A percentile compares a stretch with the other conserved stretches of the same genome.
phyloP scores from a whole-genome alignment of 2,113 vertebrate genomes.

The Lethenteron camtschaticum region DNA sequence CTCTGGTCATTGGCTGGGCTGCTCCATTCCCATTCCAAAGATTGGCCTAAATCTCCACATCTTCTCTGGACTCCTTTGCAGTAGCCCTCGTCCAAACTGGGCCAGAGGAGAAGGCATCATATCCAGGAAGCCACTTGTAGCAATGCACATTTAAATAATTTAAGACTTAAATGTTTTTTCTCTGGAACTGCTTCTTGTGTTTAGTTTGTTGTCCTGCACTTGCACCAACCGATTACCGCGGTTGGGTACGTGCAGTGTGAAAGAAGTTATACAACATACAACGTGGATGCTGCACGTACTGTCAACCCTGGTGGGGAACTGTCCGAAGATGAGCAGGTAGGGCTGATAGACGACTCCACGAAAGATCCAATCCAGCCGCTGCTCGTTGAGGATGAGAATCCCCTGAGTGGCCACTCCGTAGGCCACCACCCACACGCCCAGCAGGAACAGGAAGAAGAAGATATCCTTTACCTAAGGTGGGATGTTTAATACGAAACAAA shows the following conservation, averaged over 20 bases:
- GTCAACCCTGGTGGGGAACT: constrained; percentile 52
- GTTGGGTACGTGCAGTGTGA: too few species aligned
- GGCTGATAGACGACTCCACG: constrained; percentile 70
- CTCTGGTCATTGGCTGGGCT: too few species aligned
- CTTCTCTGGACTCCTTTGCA: too few species aligned
- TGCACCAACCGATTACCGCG: too few species aligned
- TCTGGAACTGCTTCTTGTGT: accelerated
- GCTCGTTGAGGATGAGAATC: constrained; percentile 75
- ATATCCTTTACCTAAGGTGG: constrained; percentile 61
- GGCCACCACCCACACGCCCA: constrained; percentile 84
- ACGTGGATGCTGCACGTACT: constrained; percentile 22
- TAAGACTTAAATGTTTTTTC: not conserved
- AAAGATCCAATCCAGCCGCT: constrained; percentile 57
- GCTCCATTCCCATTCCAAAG: too few species aligned
- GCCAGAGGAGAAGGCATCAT: not conserved
- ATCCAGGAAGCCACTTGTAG: not conserved
- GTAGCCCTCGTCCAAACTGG: too few species aligned
- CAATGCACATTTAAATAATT: not conserved
- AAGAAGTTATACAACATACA: not conserved
- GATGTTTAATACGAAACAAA: too few species aligned
- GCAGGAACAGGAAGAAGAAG: constrained; percentile 93
- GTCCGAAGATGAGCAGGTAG: constrained; percentile 72
- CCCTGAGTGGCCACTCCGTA: constrained; percentile 86
- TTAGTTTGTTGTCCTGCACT: not conserved
- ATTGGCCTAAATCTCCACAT: too few species aligned